phyloP scores from a whole-genome alignment of 35 echinoderm and acorn worm species.

The Eucidaris tribuloides region DNA sequence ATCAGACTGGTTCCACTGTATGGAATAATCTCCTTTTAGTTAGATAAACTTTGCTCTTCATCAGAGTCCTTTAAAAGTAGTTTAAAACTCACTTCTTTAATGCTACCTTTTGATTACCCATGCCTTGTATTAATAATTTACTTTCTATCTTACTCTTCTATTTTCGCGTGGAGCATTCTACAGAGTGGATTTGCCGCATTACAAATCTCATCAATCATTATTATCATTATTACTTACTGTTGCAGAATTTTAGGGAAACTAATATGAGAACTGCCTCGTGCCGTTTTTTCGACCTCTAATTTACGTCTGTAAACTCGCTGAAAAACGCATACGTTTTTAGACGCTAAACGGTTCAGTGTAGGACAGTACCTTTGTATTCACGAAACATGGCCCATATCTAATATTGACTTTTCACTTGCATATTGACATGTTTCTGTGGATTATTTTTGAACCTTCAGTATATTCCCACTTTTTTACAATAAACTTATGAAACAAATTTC shows the following conservation, averaged over 20 bases:
- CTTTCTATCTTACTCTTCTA: background rate
- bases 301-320: background rate
- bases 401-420: background rate
- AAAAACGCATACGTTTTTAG: background rate
- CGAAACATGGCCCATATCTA: conserved; percentile 2
- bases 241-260: background rate
- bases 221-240: background rate
- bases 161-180: background rate
- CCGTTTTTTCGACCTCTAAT: background rate
- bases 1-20: background rate
- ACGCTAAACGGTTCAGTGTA: background rate
- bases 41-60: background rate
- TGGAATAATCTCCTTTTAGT: background rate
- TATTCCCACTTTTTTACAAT: background rate
- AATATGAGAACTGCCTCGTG: background rate
- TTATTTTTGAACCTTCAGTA: background rate
- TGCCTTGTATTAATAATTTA: background rate
- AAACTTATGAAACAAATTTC: conserved; percentile 2
- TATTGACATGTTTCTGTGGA: background rate
- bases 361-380: background rate
- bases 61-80: background rate
- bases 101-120: background rate
- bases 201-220: background rate
- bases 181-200: background rate
- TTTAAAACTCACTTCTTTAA: background rate